These are phyloP conservation scores for Achatina immaculata DNA, from an alignment of 1,140 invertebrate species.

Conservation along the genomic window DNA sequence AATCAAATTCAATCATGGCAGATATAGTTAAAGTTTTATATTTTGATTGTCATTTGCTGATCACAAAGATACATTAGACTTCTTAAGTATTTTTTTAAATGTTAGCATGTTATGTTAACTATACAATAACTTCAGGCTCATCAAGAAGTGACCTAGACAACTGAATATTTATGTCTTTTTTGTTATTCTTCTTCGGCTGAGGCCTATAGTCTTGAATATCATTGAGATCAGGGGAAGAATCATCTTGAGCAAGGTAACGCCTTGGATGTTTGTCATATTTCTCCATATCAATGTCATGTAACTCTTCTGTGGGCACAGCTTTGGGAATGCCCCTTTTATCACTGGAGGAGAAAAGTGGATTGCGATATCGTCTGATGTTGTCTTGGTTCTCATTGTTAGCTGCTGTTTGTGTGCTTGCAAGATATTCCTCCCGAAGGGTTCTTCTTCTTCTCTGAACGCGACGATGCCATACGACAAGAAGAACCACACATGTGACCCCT, in stretches of 20 bases:
- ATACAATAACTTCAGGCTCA: constrained; percentile 52
- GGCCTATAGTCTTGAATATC: constrained; percentile 49
- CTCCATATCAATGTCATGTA: constrained; percentile 58
- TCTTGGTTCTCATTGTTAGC: constrained; percentile 92
- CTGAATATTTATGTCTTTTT: constrained; percentile 55
- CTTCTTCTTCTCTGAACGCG: constrained; percentile 44
- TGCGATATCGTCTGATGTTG: constrained; percentile 75
- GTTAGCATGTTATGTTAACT: neutral
- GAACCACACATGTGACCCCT: constrained; percentile 69
- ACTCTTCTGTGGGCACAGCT: constrained; percentile 51
- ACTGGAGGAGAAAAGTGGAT: constrained; percentile 62
- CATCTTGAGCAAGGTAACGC: constrained; percentile 31
- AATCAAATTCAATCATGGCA: neutral
- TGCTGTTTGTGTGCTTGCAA: constrained; percentile 72
- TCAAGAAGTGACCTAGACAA: constrained; percentile 48
- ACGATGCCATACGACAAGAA: constrained; percentile 66
- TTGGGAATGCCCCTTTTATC: constrained; percentile 48
- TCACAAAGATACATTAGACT: neutral
- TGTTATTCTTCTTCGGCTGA: constrained; percentile 46
- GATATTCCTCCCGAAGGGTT: constrained; percentile 37
- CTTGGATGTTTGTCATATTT: constrained; percentile 58
- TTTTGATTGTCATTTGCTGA: constrained; percentile 8
- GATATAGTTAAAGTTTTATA: neutral
- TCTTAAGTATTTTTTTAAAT: no score
- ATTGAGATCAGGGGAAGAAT: constrained; percentile 48